phyloP scores from a whole-genome alignment of 2,888 invertebrate species.

The Thelaira solivaga region DNA sequence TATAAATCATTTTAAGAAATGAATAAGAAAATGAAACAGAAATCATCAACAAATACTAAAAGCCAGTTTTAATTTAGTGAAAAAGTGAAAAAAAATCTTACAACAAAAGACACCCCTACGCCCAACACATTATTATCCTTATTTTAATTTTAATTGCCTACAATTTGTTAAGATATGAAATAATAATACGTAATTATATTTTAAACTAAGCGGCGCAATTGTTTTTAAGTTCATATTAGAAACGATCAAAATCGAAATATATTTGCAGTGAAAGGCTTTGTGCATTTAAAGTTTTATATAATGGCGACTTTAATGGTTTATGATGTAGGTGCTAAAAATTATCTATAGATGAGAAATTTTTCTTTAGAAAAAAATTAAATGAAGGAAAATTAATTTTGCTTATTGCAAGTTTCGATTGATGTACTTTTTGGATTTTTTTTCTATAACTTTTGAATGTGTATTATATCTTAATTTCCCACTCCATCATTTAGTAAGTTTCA shows the following conservation, averaged over 20 bases:
- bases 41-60: conserved; percentile 30
- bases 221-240: conserved; percentile 38
- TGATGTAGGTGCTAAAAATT: too few relatives aligned
- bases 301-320: background rate
- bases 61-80: conserved; percentile 37
- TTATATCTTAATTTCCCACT: too few relatives aligned
- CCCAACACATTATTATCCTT: background rate
- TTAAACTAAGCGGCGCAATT: conserved; percentile 45
- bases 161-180: conserved; percentile 32
- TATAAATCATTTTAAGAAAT: conserved; percentile 47
- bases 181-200: conserved; percentile 49
- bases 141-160: conserved; percentile 35
- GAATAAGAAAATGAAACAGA: conserved; percentile 31
- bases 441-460: too few relatives aligned
- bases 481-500: too few relatives aligned
- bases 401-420: too few relatives aligned
- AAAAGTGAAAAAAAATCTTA: background rate
- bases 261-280: conserved; percentile 44
- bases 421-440: too few relatives aligned
- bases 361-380: too few relatives aligned
- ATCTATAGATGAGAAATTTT: too few relatives aligned
- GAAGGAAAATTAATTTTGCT: too few relatives aligned
- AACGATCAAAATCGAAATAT: conserved; percentile 36
- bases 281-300: conserved; percentile 49
- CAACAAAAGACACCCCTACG: background rate